Evolutionary conservation across 2,888 invertebrate species (phyloP).

Genomic region (Mythimna loreyi): DNA sequence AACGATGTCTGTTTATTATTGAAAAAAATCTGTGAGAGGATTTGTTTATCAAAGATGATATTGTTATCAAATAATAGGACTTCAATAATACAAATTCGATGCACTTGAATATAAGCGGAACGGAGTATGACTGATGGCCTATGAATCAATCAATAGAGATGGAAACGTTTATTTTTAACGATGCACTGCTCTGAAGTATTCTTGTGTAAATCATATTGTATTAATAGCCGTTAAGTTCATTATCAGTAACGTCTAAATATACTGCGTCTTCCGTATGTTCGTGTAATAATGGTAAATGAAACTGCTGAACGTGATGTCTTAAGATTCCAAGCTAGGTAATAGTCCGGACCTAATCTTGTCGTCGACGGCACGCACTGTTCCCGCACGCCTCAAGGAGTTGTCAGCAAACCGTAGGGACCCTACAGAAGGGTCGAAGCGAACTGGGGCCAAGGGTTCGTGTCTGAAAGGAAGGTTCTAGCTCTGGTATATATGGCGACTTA

Average conservation of each 20-base stretch:
- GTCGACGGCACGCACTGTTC: too few relatives aligned
- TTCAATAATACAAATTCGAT: not conserved
- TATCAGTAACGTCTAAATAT: constrained; percentile 29
- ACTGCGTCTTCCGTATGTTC: not conserved
- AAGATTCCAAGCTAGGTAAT: too few relatives aligned
- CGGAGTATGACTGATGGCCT: constrained; percentile 8
- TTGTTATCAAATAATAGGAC: not conserved
- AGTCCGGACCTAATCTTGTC: too few relatives aligned
- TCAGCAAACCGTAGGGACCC: too few relatives aligned
- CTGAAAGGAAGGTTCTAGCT: too few relatives aligned
- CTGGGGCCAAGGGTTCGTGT: too few relatives aligned
- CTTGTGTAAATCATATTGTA: constrained; percentile 19
- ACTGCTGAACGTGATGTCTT: not conserved
- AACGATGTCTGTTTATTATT: too few relatives aligned
- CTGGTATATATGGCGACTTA: too few relatives aligned
- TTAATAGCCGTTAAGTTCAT: constrained; percentile 21
- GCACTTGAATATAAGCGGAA: constrained; percentile 19
- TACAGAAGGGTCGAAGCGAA: too few relatives aligned
- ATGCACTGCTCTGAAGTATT: constrained; percentile 22
- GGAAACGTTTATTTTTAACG: constrained; percentile 28
- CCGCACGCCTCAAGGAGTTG: too few relatives aligned
- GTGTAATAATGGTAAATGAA: not conserved
- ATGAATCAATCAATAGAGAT: constrained; percentile 31
- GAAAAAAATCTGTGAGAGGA: not conserved
- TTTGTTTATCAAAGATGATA: not conserved